A percentile compares a stretch with the other conserved stretches of the same genome.
Evolutionary conservation across 1,140 invertebrate genomes (phyloP).

Genomic region (Oncopodura yosiiana): DNA sequence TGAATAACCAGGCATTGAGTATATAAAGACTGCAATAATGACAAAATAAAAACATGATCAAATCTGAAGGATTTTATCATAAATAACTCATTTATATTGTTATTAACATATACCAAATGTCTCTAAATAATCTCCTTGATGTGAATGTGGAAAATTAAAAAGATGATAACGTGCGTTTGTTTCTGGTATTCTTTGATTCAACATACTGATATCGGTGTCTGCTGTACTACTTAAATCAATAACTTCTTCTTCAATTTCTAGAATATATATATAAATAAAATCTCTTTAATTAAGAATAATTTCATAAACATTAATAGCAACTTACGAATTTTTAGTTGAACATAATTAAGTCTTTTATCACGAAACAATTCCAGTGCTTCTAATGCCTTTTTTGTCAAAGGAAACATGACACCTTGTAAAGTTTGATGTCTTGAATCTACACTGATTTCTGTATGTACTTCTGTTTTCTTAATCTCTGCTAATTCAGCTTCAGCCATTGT

Average conservation of each 20-base stretch:
- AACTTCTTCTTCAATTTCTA: slow-evolving; percentile 64
- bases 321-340: slow-evolving; percentile 50
- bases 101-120: slow-evolving; percentile 54
- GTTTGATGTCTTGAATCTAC: slow-evolving; percentile 83
- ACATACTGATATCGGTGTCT: slow-evolving; percentile 50
- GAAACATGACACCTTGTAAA: slow-evolving; percentile 82
- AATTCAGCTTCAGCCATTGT: slow-evolving; percentile 83
- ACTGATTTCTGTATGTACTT: slow-evolving; percentile 60
- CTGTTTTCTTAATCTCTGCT: slow-evolving; percentile 63
- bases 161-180: slow-evolving; percentile 85
- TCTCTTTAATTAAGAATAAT: not conserved
- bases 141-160: slow-evolving; percentile 78
- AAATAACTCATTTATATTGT: not conserved
- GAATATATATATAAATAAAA: slow-evolving; percentile 21
- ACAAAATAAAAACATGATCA: not conserved
- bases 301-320: not conserved
- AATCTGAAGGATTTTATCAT: not conserved
- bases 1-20: slow-evolving; percentile 91
- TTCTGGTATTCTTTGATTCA: slow-evolving; percentile 66
- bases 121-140: slow-evolving; percentile 81
- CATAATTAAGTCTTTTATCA: slow-evolving; percentile 47
- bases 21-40: slow-evolving; percentile 75
- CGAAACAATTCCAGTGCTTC: slow-evolving; percentile 54
- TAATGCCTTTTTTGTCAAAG: slow-evolving; percentile 70
- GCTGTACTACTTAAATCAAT: slow-evolving; percentile 60